Evolutionary conservation across 2,888 invertebrate genomes (phyloP).

Genomic region (Plagodis dolabraria): DNA sequence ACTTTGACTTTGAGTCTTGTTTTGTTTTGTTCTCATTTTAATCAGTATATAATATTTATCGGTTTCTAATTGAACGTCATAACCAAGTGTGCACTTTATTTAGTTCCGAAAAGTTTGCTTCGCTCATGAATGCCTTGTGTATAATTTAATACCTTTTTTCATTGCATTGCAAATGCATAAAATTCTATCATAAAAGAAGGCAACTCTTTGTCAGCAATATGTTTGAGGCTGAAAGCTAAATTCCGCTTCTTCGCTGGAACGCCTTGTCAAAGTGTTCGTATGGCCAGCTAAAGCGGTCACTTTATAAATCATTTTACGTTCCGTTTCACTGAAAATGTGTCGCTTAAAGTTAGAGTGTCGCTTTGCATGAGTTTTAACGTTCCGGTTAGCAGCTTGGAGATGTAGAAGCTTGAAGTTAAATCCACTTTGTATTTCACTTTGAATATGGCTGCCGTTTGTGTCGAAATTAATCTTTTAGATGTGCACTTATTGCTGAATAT

Average conservation of each 20-base stretch:
- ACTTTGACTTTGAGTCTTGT: too few relatives aligned
- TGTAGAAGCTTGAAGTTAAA: not conserved
- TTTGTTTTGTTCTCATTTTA: too few relatives aligned
- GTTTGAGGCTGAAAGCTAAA: not conserved
- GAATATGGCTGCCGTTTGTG: not conserved
- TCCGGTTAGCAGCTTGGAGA: constrained; percentile 9
- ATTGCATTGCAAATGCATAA: too few relatives aligned
- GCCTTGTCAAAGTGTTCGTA: constrained; percentile 7
- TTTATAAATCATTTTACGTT: constrained; percentile 9
- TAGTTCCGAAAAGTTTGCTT: too few relatives aligned
- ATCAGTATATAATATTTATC: too few relatives aligned
- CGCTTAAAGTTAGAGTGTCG: constrained; percentile 1
- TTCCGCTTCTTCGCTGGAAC: not conserved
- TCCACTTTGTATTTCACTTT: not conserved
- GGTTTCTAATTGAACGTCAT: too few relatives aligned
- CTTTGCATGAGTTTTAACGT: constrained; percentile 3
- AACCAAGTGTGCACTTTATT: too few relatives aligned
- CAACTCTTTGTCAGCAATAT: not conserved
- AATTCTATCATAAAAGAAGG: too few relatives aligned
- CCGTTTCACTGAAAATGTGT: constrained; percentile 5
- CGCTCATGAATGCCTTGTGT: too few relatives aligned
- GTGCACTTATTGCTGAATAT: too few relatives aligned
- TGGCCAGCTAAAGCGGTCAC: constrained; percentile 6
- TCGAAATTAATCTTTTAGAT: not conserved
- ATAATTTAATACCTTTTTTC: too few relatives aligned